Evolutionary conservation across 2,797 vertebrate species (phyloP).

Genomic region (Xenentodon cancila): DNA sequence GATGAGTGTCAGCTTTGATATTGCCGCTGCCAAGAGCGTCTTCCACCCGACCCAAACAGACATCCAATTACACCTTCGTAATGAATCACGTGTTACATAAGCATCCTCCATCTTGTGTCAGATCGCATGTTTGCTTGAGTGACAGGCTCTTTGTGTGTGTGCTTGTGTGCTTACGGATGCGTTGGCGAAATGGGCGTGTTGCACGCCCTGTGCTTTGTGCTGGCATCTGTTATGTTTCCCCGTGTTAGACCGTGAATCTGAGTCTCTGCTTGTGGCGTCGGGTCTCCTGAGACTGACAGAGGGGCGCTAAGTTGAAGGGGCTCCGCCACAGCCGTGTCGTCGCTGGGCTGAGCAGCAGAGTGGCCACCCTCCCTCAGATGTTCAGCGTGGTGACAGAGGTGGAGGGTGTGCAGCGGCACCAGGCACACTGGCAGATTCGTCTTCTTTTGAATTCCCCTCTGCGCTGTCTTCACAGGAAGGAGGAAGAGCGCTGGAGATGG

Average conservation of each 20-base stretch:
- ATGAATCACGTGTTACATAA: slow-evolving; percentile 60
- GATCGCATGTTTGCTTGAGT: slow-evolving; percentile 55
- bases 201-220: slow-evolving; percentile 10
- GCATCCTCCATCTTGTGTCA: slow-evolving; percentile 52
- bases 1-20: slow-evolving; percentile 55
- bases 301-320: slow-evolving; percentile 13
- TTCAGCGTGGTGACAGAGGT: slow-evolving; percentile 43
- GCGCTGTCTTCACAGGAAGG: slow-evolving; percentile 5
- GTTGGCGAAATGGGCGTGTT: slow-evolving; percentile 22
- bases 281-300: slow-evolving; percentile 40
- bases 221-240: slow-evolving; percentile 13
- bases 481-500: slow-evolving; percentile 11
- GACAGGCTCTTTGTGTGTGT: slow-evolving; percentile 54
- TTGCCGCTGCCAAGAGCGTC: slow-evolving; percentile 24
- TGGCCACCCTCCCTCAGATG: slow-evolving; percentile 32
- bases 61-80: slow-evolving; percentile 67
- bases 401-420: slow-evolving; percentile 17
- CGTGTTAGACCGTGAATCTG: not conserved
- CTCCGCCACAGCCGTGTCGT: slow-evolving; percentile 47
- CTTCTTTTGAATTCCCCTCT: slow-evolving; percentile 10
- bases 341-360: slow-evolving; percentile 35
- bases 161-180: slow-evolving; percentile 20
- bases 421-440: slow-evolving; percentile 22
- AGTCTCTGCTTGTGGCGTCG: not conserved
- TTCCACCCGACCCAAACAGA: slow-evolving; percentile 43